Percentiles rank a stretch among this genome's conserved stretches.
phyloP scores from a whole-genome alignment of 2,113 vertebrate genomes.

The Corydoras maculifer region DNA sequence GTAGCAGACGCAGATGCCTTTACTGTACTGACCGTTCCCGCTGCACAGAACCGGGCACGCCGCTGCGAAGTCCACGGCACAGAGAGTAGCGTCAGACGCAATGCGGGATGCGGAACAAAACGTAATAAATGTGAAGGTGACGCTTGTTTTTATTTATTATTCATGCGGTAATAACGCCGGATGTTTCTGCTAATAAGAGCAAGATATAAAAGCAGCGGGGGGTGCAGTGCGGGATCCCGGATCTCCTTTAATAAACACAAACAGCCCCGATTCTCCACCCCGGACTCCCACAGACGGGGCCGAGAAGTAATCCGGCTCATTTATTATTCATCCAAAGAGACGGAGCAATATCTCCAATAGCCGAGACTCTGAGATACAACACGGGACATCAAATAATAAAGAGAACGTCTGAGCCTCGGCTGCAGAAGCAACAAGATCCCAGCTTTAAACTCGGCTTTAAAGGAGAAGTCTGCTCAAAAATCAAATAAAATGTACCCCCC shows the following conservation, averaged over 20 bases:
- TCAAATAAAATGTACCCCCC: no score
- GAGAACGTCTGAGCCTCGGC: neutral
- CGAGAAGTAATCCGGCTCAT: constrained; percentile 14
- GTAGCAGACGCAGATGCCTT: constrained; percentile 83
- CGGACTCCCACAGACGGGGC: constrained; percentile 13
- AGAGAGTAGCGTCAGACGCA: neutral
- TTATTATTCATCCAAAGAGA: constrained; percentile 30
- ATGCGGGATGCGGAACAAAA: constrained; percentile 15
- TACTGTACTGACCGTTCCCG: constrained; percentile 84
- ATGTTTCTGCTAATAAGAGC: neutral
- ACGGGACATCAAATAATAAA: neutral
- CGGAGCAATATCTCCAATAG: constrained; percentile 17
- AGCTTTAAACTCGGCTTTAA: neutral
- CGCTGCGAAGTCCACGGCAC: constrained; percentile 40
- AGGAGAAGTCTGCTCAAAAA: neutral
- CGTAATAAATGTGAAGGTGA: constrained; percentile 6
- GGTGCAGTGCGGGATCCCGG: neutral
- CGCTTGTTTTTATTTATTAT: constrained; percentile 16
- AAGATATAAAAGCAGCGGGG: constrained; percentile 2
- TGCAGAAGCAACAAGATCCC: neutral
- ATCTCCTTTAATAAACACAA: constrained; percentile 13
- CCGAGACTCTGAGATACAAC: constrained; percentile 4
- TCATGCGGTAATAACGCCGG: constrained; percentile 15
- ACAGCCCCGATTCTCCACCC: neutral
- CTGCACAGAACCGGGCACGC: constrained; percentile 86